Percentiles rank a stretch among this genome's conserved stretches.
Evolutionary conservation across 2,113 vertebrate species (phyloP).

Genomic region (Machaerirhynchus nigripectus): DNA sequence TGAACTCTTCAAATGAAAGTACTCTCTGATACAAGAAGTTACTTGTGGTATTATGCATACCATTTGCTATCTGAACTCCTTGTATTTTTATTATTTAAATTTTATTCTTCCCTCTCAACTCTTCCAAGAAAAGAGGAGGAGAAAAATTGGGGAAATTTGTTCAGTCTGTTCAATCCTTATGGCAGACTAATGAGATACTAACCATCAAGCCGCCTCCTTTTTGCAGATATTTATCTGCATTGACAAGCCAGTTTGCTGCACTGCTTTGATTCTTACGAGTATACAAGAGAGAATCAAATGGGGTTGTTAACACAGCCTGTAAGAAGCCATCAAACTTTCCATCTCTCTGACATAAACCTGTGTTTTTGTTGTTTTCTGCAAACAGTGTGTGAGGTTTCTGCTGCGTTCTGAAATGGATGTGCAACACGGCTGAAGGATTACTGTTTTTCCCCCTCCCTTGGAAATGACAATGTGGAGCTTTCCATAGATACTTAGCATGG

Average conservation of each 20-base stretch:
- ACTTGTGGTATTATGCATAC: neutral
- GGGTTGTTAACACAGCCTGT: neutral
- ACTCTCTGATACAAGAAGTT: neutral
- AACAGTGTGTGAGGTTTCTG: neutral
- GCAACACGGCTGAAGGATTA: neutral
- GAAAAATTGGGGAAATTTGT: neutral
- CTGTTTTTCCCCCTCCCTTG: neutral
- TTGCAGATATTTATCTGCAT: neutral
- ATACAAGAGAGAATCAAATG: neutral
- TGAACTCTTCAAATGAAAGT: neutral
- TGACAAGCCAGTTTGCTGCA: neutral
- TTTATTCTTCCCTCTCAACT: neutral
- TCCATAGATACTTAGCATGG: neutral
- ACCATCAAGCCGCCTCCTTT: neutral
- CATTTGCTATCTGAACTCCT: neutral
- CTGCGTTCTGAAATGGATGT: neutral
- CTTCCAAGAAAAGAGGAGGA: neutral
- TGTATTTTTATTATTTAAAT: neutral
- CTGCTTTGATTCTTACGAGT: neutral
- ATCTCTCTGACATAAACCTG: neutral
- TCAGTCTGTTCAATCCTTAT: neutral
- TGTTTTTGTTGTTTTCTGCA: neutral
- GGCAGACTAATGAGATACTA: neutral
- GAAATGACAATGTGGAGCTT: neutral
- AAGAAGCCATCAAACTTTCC: neutral